Percentiles rank a stretch among this genome's conserved stretches.
Conservation (phyloP, 2,797 vertebrate genomes). For the Coreius guichenoti region DNA sequence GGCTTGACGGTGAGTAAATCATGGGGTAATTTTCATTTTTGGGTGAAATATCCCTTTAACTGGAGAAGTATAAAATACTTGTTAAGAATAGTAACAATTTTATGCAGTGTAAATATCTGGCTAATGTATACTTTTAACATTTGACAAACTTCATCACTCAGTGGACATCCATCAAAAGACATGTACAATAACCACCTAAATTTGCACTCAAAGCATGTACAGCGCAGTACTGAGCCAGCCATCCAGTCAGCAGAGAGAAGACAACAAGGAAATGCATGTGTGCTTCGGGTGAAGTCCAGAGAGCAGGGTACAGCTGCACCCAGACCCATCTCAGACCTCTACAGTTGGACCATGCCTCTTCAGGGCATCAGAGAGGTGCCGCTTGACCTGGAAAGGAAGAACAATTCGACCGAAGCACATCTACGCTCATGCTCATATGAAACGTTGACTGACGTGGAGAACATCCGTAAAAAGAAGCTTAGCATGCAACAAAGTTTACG, state of each 20-base stretch:
- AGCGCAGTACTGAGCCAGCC: conserved; percentile 68
- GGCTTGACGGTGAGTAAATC: too few relatives aligned
- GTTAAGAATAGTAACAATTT: background rate
- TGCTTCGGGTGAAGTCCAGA: conserved; percentile 66
- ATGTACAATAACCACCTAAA: conserved; percentile 47
- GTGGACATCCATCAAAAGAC: background rate
- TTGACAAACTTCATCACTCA: background rate
- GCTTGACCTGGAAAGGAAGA: conserved; percentile 48
- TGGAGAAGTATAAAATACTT: background rate
- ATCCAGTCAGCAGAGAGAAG: conserved; percentile 68
- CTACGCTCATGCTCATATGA: conserved; percentile 79
- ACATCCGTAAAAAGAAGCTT: conserved; percentile 72
- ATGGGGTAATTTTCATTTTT: too few relatives aligned
- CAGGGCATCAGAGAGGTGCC: conserved; percentile 49
- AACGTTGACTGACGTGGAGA: conserved; percentile 74
- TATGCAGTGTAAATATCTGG: background rate
- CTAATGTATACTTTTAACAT: conserved; percentile 17
- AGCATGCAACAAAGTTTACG: conserved; percentile 64
- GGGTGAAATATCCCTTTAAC: too few relatives aligned
- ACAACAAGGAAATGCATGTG: conserved; percentile 64
- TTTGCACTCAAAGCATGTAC: conserved; percentile 70
- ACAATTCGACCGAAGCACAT: conserved; percentile 61
- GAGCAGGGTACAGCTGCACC: conserved; percentile 61
- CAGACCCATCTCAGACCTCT: conserved; percentile 61
- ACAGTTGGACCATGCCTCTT: conserved; percentile 66